Evolutionary conservation across 2,888 invertebrate genomes (phyloP), one percentile per base, ranked within the genome.

Genomic region (Hetaerina titia): DNA sequence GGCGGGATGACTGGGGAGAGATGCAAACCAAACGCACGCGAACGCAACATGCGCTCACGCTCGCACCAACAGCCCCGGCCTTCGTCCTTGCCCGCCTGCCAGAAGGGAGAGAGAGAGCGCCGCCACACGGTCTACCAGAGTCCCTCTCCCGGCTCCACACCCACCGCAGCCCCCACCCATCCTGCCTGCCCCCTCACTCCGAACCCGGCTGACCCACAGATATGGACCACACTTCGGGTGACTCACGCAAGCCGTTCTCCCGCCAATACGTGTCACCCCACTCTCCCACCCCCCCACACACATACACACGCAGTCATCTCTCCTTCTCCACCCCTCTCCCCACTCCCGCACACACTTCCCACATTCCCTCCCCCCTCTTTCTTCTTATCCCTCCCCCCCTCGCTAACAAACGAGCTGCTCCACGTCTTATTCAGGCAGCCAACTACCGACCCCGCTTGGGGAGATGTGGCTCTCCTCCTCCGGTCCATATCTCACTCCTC

Each of bases 211-310:
- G 92, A 92, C 92, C 92, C 92, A 92, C 69, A 92, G 92, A 92
- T 92, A 64, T 74, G 92, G 92, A 92, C 92, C 92, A 92, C 92
- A 92, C 92, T 17, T 45, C n/a, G 56, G 90, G 92, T 92, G 92
- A 92, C 64, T 92, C 92, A 92, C 92, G 92, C 92, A 74, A 56
- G 92, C 57, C 56, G 56, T n/a, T 57, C 74, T 56, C 45, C 89
- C 56, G 56, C 58, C 89, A 58, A 56, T 58, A 22, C 25, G 64
- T 64, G 45, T 45, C 90, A 64, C 90, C 57, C 92, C 2, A 31
- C 56, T 19, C 89, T 17, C 60, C 90, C 11, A 63, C 60, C 13
- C 92, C 57, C 89, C 15, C 56, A n/a, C n/a, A n/a, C n/a, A n/a
- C n/a, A n/a, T 57, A 22, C 81, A n/a, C 31, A 81, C 45, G 25